Conservation (phyloP, 2,888 invertebrate genomes). For the Ormyrus labotus region DNA sequence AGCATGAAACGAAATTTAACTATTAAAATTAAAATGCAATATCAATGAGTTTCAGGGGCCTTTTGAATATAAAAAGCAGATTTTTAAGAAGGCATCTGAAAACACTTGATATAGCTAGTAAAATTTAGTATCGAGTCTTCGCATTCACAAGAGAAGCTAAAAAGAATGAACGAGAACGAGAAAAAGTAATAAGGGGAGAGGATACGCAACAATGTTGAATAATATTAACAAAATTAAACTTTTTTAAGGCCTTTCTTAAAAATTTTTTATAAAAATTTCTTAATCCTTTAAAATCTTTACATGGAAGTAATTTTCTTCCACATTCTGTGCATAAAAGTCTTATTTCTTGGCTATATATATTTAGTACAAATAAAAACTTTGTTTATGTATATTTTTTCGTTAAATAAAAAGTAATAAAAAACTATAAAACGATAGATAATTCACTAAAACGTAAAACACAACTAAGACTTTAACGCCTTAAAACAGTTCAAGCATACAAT, state of each 20-base stretch:
- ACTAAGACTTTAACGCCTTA: conserved; percentile 48
- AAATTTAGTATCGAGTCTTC: conserved; percentile 15
- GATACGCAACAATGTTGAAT: conserved; percentile 29
- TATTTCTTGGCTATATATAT: conserved; percentile 29
- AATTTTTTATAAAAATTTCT: conserved; percentile 32
- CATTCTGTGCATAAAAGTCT: conserved; percentile 19
- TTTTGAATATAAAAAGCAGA: conserved; percentile 12
- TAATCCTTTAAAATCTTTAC: conserved; percentile 21
- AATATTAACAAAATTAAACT: conserved; percentile 30
- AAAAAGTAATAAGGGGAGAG: conserved; percentile 12
- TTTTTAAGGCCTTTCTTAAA: conserved; percentile 43
- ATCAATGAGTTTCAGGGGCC: conserved; percentile 33
- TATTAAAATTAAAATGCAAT: conserved; percentile 3
- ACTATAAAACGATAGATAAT: conserved; percentile 43
- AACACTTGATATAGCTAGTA: conserved; percentile 5
- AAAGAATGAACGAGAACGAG: conserved; percentile 19
- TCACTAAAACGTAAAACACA: conserved; percentile 37
- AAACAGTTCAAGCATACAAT: conserved; percentile 32
- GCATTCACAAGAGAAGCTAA: conserved; percentile 35
- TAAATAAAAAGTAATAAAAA: conserved; percentile 43
- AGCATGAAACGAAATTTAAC: not conserved
- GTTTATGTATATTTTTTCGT: conserved; percentile 12
- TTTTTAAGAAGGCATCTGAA: conserved; percentile 21
- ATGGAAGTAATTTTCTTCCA: conserved; percentile 38
- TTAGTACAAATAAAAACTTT: conserved; percentile 37